Conservation (phyloP, 1,140 invertebrate species). For the Agrilus planipennis region DNA sequence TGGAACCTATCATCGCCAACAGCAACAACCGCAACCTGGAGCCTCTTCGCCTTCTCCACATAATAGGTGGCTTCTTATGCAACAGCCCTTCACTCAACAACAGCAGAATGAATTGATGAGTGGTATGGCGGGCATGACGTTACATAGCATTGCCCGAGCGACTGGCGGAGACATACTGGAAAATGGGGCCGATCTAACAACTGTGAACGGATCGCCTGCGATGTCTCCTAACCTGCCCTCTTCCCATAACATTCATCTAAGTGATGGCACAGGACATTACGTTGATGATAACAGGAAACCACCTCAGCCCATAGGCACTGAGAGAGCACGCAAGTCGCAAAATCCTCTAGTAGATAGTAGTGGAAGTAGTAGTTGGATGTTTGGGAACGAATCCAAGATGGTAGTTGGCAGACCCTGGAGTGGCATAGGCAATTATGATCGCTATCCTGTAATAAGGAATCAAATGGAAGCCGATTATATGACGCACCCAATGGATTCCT, state of each 20-base stretch:
- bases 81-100: constrained; percentile 23
- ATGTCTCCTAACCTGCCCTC: constrained; percentile 44
- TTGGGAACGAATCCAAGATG: constrained; percentile 38
- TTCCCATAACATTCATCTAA: constrained; percentile 19
- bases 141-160: constrained; percentile 36
- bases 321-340: constrained; percentile 54
- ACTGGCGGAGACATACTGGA: constrained; percentile 42
- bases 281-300: constrained; percentile 54
- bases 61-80: constrained; percentile 19
- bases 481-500: constrained; percentile 35
- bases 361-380: constrained; percentile 52
- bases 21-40: no score
- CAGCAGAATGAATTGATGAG: constrained; percentile 26
- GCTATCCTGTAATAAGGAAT: constrained; percentile 27
- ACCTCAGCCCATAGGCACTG: constrained; percentile 64
- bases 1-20: constrained; percentile 7
- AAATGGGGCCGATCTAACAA: constrained; percentile 31
- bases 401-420: constrained; percentile 29
- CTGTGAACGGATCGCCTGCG: constrained; percentile 40
- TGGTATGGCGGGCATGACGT: constrained; percentile 34
- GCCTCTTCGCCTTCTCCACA: constrained; percentile 11
- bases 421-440: constrained; percentile 16
- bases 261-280: constrained; percentile 28
- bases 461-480: constrained; percentile 28
- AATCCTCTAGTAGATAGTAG: constrained; percentile 38